Conservation (phyloP, 2,113 vertebrate genomes). For the Cairina moschata region DNA sequence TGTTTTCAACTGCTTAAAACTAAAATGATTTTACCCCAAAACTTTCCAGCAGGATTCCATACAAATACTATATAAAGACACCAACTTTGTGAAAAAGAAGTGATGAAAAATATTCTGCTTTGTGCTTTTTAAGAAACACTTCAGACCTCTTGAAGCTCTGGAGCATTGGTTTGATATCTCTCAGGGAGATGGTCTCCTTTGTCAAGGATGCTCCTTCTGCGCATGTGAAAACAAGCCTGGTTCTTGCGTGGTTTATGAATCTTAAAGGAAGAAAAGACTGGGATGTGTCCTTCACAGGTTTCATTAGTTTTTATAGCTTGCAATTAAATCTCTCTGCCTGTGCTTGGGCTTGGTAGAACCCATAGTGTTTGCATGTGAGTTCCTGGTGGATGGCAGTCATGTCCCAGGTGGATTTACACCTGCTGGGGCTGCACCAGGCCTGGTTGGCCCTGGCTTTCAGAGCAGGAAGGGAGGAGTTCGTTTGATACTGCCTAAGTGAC, state of each 20-base stretch:
- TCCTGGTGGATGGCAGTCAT: background rate
- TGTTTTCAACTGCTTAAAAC: background rate
- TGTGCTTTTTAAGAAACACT: slow-evolving; percentile 4
- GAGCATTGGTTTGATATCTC: slow-evolving; percentile 13
- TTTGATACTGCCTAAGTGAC: background rate
- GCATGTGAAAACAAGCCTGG: background rate
- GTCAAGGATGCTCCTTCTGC: background rate
- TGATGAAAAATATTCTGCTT: background rate
- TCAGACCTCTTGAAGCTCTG: background rate
- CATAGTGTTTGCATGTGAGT: background rate
- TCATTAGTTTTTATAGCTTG: background rate
- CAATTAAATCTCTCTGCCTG: background rate
- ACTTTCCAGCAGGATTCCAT: background rate
- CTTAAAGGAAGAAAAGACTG: background rate
- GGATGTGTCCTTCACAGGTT: background rate
- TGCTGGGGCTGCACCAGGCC: background rate
- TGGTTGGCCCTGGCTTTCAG: background rate
- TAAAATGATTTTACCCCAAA: background rate
- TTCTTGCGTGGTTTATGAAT: background rate
- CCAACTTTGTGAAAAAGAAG: slow-evolving; percentile 5
- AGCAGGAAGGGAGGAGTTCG: background rate
- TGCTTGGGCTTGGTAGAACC: background rate
- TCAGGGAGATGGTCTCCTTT: background rate
- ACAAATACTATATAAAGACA: background rate
- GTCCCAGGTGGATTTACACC: background rate